Conservation (phyloP, 2,888 invertebrate species). For the Dynastes hyllus region DNA sequence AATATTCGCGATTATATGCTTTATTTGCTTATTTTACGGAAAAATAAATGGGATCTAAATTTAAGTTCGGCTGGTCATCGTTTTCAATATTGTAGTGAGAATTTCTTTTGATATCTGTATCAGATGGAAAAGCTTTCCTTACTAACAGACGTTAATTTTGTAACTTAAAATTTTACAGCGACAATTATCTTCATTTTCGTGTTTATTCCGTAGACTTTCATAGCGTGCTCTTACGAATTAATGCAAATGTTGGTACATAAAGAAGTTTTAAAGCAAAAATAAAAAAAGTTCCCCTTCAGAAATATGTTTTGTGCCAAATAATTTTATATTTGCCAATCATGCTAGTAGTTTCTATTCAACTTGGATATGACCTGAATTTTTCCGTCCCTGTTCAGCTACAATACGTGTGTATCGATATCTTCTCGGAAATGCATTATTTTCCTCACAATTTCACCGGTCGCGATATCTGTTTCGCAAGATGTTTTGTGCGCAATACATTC, state of each 20-base stretch:
- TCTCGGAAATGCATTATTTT: conserved; percentile 14
- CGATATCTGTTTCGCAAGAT: background rate
- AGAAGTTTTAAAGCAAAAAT: no score
- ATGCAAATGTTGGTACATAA: no score
- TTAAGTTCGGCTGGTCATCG: background rate
- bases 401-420: background rate
- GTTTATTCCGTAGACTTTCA: no score
- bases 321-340: background rate
- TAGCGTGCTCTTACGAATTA: no score
- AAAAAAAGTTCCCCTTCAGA: no score
- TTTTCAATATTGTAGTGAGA: no score
- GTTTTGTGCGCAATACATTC: conserved; percentile 8
- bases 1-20: background rate
- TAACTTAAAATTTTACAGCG: no score
- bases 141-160: no score
- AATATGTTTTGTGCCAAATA: no score
- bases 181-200: no score
- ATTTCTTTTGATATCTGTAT: no score
- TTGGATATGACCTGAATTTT: background rate
- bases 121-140: no score
- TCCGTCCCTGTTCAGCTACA: background rate
- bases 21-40: conserved; percentile 16
- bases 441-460: background rate
- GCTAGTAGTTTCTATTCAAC: background rate
- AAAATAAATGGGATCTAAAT: conserved; percentile 4